Evolutionary conservation across 2,888 invertebrate species (phyloP).

Genomic region (Chymomyza procnemis): DNA sequence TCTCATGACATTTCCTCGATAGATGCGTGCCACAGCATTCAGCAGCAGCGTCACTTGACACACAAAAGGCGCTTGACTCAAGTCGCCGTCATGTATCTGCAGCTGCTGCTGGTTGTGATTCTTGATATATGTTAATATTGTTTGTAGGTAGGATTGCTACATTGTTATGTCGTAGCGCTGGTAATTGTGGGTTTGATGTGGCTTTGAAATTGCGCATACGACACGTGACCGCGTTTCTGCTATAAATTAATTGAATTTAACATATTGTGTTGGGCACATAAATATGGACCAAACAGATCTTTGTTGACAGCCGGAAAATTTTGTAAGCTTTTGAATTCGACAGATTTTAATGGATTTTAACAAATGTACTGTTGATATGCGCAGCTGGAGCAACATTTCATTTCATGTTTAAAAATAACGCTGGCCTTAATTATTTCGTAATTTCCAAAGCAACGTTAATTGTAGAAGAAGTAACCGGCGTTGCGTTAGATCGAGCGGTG

Average conservation of each 20-base stretch:
- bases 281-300: not conserved
- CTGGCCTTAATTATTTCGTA: not conserved
- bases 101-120: not conserved
- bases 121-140: not conserved
- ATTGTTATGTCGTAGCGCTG: not conserved
- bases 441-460: no score
- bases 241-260: not conserved
- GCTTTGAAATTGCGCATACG: not conserved
- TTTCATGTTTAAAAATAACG: not conserved
- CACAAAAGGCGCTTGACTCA: conserved; percentile 27
- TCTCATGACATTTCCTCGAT: conserved; percentile 1
- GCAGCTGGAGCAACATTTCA: not conserved
- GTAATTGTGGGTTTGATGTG: not conserved
- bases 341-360: not conserved
- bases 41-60: conserved; percentile 24
- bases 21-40: conserved; percentile 20
- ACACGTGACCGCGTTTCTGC: not conserved
- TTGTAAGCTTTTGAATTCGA: not conserved
- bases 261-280: not conserved
- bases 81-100: conserved; percentile 21
- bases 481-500: no score
- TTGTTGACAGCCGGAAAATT: not conserved
- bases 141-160: no score
- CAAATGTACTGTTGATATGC: not conserved
- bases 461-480: no score